Evolutionary conservation across 2,888 invertebrate genomes (phyloP).

Genomic region (Dichetophora obliterata): DNA sequence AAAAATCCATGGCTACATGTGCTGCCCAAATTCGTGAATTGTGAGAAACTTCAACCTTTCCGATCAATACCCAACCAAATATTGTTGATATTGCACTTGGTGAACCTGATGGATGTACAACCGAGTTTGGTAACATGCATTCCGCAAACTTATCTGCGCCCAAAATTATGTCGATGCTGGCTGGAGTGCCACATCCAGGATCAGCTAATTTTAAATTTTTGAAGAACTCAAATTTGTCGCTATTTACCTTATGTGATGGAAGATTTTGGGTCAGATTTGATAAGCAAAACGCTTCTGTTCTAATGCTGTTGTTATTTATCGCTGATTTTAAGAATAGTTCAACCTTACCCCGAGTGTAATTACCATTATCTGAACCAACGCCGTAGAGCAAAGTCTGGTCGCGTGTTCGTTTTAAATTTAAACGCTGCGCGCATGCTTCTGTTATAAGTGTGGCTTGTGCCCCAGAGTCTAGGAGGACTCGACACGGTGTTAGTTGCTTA

Average conservation of each 20-base stretch:
- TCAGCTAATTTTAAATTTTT: slow-evolving; percentile 37
- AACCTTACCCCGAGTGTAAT: slow-evolving; percentile 37
- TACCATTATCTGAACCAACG: slow-evolving; percentile 30
- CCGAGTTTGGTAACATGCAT: slow-evolving; percentile 26
- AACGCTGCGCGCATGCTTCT: slow-evolving; percentile 41
- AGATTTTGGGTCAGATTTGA: slow-evolving; percentile 32
- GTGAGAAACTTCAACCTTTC: neutral
- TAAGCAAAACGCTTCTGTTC: neutral
- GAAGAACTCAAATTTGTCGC: slow-evolving; percentile 27
- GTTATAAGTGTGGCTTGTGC: slow-evolving; percentile 40
- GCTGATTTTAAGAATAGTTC: neutral
- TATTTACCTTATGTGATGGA: slow-evolving; percentile 13
- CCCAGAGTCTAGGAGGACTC: slow-evolving; percentile 43
- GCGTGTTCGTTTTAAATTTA: slow-evolving; percentile 28
- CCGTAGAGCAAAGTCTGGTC: slow-evolving; percentile 42
- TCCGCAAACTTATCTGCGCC: slow-evolving; percentile 36
- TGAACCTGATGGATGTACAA: slow-evolving; percentile 41
- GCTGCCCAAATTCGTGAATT: neutral
- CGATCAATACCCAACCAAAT: slow-evolving; percentile 45
- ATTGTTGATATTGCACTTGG: slow-evolving; percentile 40
- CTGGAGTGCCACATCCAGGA: slow-evolving; percentile 19
- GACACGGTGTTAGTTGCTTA: slow-evolving; percentile 33
- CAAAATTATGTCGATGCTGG: slow-evolving; percentile 37
- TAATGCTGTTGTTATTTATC: neutral
- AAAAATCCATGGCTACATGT: neutral